phyloP scores from a whole-genome alignment of 2,113 vertebrate species.

The Hypocryptadius cinnamomeus region DNA sequence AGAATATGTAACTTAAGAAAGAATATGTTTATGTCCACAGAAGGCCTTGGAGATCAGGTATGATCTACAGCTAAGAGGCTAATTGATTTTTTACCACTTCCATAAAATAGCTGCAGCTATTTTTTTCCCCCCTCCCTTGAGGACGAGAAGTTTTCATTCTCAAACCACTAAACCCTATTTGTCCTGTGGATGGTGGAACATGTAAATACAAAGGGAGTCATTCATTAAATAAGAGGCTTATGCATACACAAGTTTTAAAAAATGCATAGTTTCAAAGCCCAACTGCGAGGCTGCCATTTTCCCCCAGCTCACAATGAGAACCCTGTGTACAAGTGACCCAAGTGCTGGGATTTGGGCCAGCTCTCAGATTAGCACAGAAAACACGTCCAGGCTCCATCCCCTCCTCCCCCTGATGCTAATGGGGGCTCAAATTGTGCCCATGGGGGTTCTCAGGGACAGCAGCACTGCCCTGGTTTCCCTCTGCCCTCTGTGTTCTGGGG shows the following conservation, averaged over 20 bases:
- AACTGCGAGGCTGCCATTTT: conserved; percentile 70
- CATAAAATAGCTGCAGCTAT: conserved; percentile 48
- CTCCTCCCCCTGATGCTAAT: neutral
- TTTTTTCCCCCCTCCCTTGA: neutral
- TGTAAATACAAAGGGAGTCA: conserved; percentile 78
- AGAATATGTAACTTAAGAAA: neutral
- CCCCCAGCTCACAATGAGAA: conserved; percentile 72
- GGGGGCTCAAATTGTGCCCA: conserved; percentile 26
- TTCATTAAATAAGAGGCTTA: conserved; percentile 81
- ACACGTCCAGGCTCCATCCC: conserved; percentile 66
- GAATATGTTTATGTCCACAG: neutral
- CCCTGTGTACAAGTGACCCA: conserved; percentile 76
- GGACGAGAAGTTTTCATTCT: conserved; percentile 74
- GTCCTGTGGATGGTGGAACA: conserved; percentile 73
- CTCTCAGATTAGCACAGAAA: conserved; percentile 76
- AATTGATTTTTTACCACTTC: conserved; percentile 36
- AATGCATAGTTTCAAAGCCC: conserved; percentile 74
- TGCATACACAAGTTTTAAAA: conserved; percentile 75
- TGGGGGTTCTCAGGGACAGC: neutral
- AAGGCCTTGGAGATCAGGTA: conserved; percentile 1
- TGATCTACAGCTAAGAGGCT: neutral
- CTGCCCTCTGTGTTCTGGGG: neutral
- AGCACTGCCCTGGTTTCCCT: neutral
- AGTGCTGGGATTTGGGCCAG: conserved; percentile 73
- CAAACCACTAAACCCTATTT: conserved; percentile 73